Evolutionary conservation across 2,888 invertebrate genomes (phyloP).

Genomic region (Folsomia candida): DNA sequence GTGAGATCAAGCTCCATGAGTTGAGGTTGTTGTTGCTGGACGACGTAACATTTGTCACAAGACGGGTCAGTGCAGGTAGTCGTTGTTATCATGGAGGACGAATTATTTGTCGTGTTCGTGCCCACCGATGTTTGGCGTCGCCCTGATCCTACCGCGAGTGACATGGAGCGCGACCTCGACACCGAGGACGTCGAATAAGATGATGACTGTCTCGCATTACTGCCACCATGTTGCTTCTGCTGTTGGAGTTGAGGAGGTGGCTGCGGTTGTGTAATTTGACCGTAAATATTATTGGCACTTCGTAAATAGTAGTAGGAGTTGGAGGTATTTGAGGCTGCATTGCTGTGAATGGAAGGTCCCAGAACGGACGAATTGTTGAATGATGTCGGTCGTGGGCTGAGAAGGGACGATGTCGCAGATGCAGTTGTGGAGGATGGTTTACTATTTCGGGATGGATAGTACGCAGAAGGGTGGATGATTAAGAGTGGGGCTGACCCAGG

Average conservation of each 20-base stretch:
- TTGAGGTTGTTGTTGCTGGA: slow-evolving; percentile 22
- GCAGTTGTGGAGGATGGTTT: slow-evolving; percentile 27
- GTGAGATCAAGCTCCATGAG: slow-evolving; percentile 38
- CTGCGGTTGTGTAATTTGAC: neutral
- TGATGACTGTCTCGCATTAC: neutral
- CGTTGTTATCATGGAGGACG: neutral
- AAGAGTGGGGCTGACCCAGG: slow-evolving; percentile 75
- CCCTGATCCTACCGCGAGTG: neutral
- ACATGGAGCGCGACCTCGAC: neutral
- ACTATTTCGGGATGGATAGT: slow-evolving; percentile 59
- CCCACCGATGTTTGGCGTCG: neutral
- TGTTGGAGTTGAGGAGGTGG: neutral
- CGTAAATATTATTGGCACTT: neutral
- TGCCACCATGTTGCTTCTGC: neutral
- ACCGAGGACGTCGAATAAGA: neutral
- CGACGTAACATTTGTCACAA: slow-evolving; percentile 3
- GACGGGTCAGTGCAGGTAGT: neutral
- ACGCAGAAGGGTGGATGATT: slow-evolving; percentile 87
- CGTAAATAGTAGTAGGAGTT: neutral
- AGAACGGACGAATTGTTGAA: neutral
- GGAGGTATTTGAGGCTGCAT: no score
- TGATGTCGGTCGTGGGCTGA: neutral
- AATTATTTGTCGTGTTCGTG: neutral
- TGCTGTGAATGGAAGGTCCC: slow-evolving; percentile 12
- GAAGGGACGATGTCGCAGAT: neutral